phyloP scores from a whole-genome alignment of 2,888 invertebrate genomes.

The Nasonovia ribisnigri region DNA sequence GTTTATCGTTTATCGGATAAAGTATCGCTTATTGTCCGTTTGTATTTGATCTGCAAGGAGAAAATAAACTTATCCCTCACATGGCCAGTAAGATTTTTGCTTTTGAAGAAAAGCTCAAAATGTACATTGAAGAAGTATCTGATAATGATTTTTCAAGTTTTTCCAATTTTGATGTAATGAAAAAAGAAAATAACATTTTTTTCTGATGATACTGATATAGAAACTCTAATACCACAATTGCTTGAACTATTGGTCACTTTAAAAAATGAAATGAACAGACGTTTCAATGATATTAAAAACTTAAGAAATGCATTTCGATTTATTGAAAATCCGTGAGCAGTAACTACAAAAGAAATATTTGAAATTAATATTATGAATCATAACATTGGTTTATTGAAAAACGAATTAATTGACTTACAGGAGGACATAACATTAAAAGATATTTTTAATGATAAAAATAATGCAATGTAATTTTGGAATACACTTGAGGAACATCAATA shows the following conservation, averaged over 20 bases:
- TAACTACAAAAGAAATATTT: too few relatives aligned
- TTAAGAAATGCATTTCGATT: background rate
- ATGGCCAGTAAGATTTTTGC: too few relatives aligned
- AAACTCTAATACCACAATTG: background rate
- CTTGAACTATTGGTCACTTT: background rate
- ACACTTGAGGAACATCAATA: too few relatives aligned
- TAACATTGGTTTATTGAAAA: too few relatives aligned
- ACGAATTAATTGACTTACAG: too few relatives aligned
- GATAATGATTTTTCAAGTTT: constrained; percentile 1
- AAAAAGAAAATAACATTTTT: background rate
- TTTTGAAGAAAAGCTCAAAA: too few relatives aligned
- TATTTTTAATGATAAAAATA: too few relatives aligned
- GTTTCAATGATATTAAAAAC: background rate
- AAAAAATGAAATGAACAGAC: constrained; percentile 2
- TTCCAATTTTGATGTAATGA: background rate
- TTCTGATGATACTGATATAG: background rate
- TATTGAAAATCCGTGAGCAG: too few relatives aligned
- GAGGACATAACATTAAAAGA: too few relatives aligned
- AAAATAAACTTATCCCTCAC: constrained; percentile 48
- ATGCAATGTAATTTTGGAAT: too few relatives aligned
- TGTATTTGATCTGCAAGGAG: constrained; percentile 14
- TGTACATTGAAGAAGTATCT: background rate
- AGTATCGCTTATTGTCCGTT: constrained; percentile 21
- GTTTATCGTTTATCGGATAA: background rate
- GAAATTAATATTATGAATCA: too few relatives aligned